Base-by-base conservation (phyloP, 2,888 invertebrate species). In the Conomelus anceps region DNA sequence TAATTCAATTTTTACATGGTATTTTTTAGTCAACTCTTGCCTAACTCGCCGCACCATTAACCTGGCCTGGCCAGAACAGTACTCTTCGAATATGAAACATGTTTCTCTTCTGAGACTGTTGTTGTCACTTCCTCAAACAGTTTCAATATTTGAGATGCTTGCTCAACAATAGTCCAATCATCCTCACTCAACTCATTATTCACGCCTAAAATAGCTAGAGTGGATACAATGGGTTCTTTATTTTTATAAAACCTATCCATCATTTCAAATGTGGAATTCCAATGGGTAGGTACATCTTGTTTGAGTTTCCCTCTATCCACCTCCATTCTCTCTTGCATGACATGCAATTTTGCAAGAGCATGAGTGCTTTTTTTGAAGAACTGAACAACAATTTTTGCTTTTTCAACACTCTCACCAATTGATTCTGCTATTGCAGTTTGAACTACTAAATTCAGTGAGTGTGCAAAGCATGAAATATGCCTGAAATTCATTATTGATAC, bases 311-410 rank as follows among this genome's bases (percentile, higher is more conserved):
- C n/a, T n/a, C 22, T 87, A 22, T 88, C 26, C 26, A 85, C n/a
- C 26, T 89, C 85, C n/a, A 89, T 20, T 22, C 24, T 24, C 22
- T 34, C 86, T 84, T 89, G 85, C 89, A 89, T 89, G 20, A 85
- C 89, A 89, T 85, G 85, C 23, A 89, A 84, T 85, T 89, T 85
- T 24, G 86, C 89, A 22, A 89, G 22, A 4, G 89, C 89, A 84
- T 63, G 84, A 41, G 84, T 23, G 23, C 89, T 89, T 41, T 22
- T 26, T 84, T 89, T 89, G 22, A 89, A 89, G 24, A 22, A 89
- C 9, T 89, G 85, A 22, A 89, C 86, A 3, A 89, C 23, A 85
- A 22, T 84, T 86, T 88, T 89, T 23, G 84, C 88, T 22, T 85
- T 86, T 29, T 86, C 89, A 34, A 89, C 24, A 86, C 11, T n/a